Percentiles rank a stretch among this genome's conserved stretches.
phyloP scores from a whole-genome alignment of 2,113 vertebrate genomes.

The Hippocampus abdominalis region DNA sequence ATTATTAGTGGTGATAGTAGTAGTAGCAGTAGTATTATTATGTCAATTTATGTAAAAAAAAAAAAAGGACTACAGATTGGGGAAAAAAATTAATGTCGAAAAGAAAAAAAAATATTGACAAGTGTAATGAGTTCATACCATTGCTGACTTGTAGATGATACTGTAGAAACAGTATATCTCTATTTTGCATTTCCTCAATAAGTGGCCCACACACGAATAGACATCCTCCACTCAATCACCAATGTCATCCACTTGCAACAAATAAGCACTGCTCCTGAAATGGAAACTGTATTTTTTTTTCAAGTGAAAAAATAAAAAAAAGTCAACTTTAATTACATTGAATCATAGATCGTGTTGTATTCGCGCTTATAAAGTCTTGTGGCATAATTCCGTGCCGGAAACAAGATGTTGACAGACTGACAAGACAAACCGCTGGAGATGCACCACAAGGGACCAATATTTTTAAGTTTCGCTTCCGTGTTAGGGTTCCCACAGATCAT shows the following conservation, averaged over 20 bases:
- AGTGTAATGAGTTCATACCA: neutral
- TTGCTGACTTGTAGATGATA: neutral
- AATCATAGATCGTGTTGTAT: neutral
- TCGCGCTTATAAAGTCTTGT: neutral
- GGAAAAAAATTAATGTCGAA: too few relatives aligned
- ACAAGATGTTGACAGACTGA: neutral
- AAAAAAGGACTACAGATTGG: too few relatives aligned
- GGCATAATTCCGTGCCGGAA: neutral
- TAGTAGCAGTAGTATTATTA: too few relatives aligned
- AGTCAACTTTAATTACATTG: neutral
- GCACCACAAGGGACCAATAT: neutral
- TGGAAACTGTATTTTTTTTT: neutral
- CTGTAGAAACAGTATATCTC: neutral
- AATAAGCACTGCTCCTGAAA: neutral
- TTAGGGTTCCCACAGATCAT: neutral
- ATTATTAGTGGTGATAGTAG: too few relatives aligned
- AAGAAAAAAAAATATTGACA: too few relatives aligned
- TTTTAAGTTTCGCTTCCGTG: neutral
- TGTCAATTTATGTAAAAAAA: too few relatives aligned
- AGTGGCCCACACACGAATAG: neutral
- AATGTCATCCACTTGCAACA: neutral
- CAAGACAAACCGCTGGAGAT: neutral
- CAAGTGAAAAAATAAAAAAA: too few relatives aligned
- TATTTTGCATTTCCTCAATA: neutral
- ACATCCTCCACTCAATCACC: neutral